A percentile compares a stretch with the other conserved stretches of the same genome.
These are phyloP conservation scores for Dasysyrphus tricinctus DNA, from an alignment of 2,888 invertebrate species.

Conservation along the genomic window DNA sequence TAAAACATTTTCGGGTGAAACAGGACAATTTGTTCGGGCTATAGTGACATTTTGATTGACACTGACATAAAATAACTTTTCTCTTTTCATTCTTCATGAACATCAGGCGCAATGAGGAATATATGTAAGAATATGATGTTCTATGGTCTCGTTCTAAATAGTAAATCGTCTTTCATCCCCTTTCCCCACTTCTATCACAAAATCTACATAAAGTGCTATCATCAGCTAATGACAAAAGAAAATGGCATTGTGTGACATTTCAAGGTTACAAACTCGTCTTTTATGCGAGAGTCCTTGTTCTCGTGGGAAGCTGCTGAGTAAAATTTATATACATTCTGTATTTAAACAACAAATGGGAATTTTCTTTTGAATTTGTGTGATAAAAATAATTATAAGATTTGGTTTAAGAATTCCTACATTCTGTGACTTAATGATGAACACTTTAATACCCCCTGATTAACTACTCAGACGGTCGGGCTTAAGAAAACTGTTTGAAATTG, in stretches of 20 bases:
- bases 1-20: slow-evolving; percentile 37
- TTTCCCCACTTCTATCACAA: neutral
- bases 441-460: neutral
- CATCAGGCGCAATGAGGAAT: neutral
- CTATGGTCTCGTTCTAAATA: neutral
- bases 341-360: slow-evolving; percentile 7
- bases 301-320: too few species aligned
- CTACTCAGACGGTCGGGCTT: neutral
- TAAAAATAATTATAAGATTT: slow-evolving; percentile 1
- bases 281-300: neutral
- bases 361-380: slow-evolving; percentile 8
- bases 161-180: neutral
- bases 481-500: neutral
- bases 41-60: slow-evolving; percentile 48
- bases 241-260: slow-evolving; percentile 32
- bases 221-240: slow-evolving; percentile 45
- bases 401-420: neutral
- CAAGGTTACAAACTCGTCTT: slow-evolving; percentile 34
- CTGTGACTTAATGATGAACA: neutral
- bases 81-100: slow-evolving; percentile 23
- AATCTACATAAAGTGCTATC: slow-evolving; percentile 38
- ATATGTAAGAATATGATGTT: neutral
- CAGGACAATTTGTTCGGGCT: slow-evolving; percentile 37
- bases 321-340: neutral
- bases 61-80: slow-evolving; percentile 40